Evolutionary conservation across 2,888 invertebrate species (phyloP), one percentile per base, ranked within the genome.

Genomic region (Sinelater perroti): DNA sequence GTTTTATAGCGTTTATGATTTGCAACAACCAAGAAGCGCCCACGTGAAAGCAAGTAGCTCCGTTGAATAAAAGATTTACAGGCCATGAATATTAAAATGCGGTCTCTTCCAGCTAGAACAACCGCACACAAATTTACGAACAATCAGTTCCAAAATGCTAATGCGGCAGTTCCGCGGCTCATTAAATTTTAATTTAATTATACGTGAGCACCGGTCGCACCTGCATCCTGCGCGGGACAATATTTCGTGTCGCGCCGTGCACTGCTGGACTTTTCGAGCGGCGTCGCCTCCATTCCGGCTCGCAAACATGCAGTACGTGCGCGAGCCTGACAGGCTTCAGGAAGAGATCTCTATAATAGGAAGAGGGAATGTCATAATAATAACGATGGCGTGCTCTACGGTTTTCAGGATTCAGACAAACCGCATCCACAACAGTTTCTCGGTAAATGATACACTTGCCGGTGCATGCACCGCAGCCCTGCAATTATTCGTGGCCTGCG

Each of bases 401-500:
- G 45, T 51, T 46, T 31, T 56, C 35, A 38, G 49, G 45, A 54
- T 53, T 53, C 53, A 56, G 40, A 40, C 14, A 40, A 40, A 40
- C 40, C 40, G 40, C 24, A 40, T 40, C 24, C 24, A 40, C 40
- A 42, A 53, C 60, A 61, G 42, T 56, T 59, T 60, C 62, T 58
- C 52, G 60, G 46, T 60, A 65, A 65, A 65, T 65, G 61, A 65
- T 63, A 65, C 49, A 62, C 63, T 59, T 60, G 56, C 51, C 40
- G 30, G 33, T 57, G 62, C 65, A 65, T 61, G 65, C 54, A 60
- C 51, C 50, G 36, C 42, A 52, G 56, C 45, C 50, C 60, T 52
- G 51, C 62, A 63, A 65, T 65, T 65, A 65, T 55, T 66, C 67
- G 70, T 67, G 68, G 38, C 60, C 65, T 62, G 62, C 62, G 59